Conservation (phyloP, 1,140 invertebrate species). For the Euwallacea fornicatus region DNA sequence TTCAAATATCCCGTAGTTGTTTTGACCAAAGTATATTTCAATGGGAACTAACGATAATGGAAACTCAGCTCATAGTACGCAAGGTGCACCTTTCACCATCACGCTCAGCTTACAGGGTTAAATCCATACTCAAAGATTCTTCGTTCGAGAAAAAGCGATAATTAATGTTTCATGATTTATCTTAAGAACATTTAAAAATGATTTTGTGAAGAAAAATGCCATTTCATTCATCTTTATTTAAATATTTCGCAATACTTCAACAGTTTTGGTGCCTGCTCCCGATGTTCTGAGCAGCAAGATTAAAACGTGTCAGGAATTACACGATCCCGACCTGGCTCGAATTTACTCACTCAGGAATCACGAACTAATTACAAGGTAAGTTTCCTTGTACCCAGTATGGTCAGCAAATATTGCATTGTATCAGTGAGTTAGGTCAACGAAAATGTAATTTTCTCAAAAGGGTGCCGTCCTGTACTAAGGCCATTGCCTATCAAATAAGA, state of each 20-base stretch:
- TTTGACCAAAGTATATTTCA: no score
- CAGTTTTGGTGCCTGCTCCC: constrained; percentile 43
- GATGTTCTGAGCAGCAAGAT: constrained; percentile 42
- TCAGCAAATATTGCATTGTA: background rate
- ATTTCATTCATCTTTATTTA: background rate
- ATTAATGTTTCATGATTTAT: no score
- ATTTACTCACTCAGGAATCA: constrained; percentile 34
- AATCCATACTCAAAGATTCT: no score
- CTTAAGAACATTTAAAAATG: no score
- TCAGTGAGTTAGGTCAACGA: no score
- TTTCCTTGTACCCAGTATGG: background rate
- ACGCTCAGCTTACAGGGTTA: no score
- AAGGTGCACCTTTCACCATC: no score
- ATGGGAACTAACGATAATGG: no score
- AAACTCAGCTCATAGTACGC: no score
- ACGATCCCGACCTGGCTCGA: constrained; percentile 39
- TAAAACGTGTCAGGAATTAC: constrained; percentile 39
- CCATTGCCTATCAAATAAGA: constrained; percentile 68
- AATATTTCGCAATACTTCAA: constrained; percentile 39
- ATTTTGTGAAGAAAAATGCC: no score
- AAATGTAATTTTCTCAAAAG: constrained; percentile 8
- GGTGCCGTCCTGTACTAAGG: constrained; percentile 16
- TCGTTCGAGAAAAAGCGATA: no score
- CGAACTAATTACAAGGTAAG: constrained; percentile 32
- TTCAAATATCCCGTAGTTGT: no score